Evolutionary conservation across 2,888 invertebrate genomes (phyloP).

Genomic region (Adelognathus sp.): DNA sequence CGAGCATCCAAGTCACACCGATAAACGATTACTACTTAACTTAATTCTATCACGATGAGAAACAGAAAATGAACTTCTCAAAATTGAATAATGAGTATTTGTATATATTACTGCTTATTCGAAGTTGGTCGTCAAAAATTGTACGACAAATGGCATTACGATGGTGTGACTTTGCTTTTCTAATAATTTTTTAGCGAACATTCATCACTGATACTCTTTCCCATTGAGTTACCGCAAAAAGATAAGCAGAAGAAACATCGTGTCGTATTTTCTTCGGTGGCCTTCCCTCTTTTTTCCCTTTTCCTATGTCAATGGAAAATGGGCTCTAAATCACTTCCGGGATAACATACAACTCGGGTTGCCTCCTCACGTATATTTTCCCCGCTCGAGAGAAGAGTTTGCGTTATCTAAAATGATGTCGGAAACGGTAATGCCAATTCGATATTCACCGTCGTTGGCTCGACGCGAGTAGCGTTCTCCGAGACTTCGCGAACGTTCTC

Average conservation of each 20-base stretch:
- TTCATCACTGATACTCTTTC: too few relatives aligned
- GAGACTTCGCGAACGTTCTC: slow-evolving; percentile 46
- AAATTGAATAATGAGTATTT: too few relatives aligned
- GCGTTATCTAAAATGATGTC: slow-evolving; percentile 60
- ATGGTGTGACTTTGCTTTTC: too few relatives aligned
- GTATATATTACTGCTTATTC: too few relatives aligned
- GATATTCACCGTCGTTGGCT: slow-evolving; percentile 54
- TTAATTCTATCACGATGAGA: too few relatives aligned
- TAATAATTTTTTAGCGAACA: too few relatives aligned
- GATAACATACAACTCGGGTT: slow-evolving; percentile 34
- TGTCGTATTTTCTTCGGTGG: not conserved
- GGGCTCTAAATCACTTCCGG: slow-evolving; percentile 50
- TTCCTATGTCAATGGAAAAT: slow-evolving; percentile 38
- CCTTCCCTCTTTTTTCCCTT: slow-evolving; percentile 4
- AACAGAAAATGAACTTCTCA: too few relatives aligned
- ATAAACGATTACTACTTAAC: too few relatives aligned
- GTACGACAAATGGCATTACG: too few relatives aligned
- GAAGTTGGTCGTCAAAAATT: too few relatives aligned
- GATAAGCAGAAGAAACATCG: not conserved
- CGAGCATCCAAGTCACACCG: too few relatives aligned
- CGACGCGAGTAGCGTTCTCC: not conserved
- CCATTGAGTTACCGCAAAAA: not conserved
- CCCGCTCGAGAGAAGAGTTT: slow-evolving; percentile 13
- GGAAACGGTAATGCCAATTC: slow-evolving; percentile 61
- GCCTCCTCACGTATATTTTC: slow-evolving; percentile 22